phyloP scores from a whole-genome alignment of 2,888 invertebrate species.

The Netelia melanura region DNA sequence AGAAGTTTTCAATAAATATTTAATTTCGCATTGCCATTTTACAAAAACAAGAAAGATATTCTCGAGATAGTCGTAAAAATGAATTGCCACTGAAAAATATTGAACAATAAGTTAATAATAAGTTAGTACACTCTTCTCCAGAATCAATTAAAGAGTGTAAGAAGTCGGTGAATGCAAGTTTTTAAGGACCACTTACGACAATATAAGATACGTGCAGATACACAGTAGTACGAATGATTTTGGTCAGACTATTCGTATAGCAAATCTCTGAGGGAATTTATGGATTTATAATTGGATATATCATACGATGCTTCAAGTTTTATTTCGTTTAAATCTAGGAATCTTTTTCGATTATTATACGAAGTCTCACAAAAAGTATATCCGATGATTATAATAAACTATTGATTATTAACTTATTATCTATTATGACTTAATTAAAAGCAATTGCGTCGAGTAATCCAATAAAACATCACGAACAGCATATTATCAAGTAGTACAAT shows the following conservation, averaged over 20 bases:
- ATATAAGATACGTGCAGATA: neutral
- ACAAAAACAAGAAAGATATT: no score
- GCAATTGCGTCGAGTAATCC: neutral
- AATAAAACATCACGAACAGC: neutral
- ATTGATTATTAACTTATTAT: neutral
- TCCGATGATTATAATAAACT: neutral
- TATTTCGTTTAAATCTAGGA: neutral
- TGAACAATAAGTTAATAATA: no score
- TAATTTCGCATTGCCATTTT: no score
- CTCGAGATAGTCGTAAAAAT: no score
- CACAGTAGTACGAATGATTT: constrained; percentile 9
- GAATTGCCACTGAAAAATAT: no score
- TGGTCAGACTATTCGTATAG: neutral
- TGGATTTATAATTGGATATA: neutral
- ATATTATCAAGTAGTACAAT: neutral
- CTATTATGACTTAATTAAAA: no score
- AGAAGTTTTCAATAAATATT: neutral
- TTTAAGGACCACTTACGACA: neutral
- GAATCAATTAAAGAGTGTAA: no score
- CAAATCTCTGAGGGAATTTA: neutral
- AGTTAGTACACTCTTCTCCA: no score
- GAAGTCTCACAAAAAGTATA: neutral
- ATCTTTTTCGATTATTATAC: neutral
- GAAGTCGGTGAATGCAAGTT: neutral
- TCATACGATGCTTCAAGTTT: neutral